Conservation (phyloP, 2,113 vertebrate genomes). For the Megaceryle maxima region DNA sequence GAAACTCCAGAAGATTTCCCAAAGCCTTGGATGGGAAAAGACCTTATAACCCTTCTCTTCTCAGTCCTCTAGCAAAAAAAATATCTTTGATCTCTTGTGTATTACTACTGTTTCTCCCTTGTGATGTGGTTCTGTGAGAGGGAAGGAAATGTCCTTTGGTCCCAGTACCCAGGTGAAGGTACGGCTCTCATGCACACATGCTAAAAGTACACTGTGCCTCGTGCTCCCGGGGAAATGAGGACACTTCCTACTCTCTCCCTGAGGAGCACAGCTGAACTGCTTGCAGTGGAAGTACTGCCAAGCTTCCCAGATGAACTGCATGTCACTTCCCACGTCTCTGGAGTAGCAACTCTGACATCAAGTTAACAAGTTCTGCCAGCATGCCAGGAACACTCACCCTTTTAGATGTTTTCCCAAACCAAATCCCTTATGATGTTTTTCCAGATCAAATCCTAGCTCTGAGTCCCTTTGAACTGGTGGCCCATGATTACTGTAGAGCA, state of each 20-base stretch:
- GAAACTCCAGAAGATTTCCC: neutral
- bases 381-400: neutral
- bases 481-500: neutral
- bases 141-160: neutral
- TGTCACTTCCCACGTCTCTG: conserved; percentile 54
- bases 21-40: conserved; percentile 27
- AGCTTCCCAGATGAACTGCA: conserved; percentile 21
- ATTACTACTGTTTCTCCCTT: neutral
- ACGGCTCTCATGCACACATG: neutral
- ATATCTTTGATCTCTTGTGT: neutral
- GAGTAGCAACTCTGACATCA: neutral
- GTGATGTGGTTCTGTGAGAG: neutral
- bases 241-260: conserved; percentile 39
- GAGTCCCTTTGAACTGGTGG: neutral
- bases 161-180: conserved; percentile 25
- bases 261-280: conserved; percentile 29
- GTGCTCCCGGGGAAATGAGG: conserved; percentile 11
- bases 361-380: neutral
- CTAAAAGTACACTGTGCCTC: neutral
- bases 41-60: conserved; percentile 20
- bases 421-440: neutral
- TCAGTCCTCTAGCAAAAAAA: neutral
- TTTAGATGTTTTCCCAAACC: neutral
- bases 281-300: conserved; percentile 21
- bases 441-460: neutral